Conservation (phyloP, 2,797 vertebrate species). For the Botia almorhae region DNA sequence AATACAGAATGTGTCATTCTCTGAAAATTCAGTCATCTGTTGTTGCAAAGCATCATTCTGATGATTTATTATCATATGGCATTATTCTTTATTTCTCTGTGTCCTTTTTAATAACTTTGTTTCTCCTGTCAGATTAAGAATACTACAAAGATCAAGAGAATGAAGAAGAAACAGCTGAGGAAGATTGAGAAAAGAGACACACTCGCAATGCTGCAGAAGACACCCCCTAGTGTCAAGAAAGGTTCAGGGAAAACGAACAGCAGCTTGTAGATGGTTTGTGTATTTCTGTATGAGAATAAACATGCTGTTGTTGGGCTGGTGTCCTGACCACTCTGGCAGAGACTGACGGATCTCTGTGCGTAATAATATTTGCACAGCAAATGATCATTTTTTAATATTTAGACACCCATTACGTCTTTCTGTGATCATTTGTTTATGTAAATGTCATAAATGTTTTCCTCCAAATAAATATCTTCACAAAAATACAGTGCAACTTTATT, state of each 20-base stretch:
- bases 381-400: not conserved
- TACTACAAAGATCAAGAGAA: slow-evolving; percentile 90
- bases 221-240: slow-evolving; percentile 62
- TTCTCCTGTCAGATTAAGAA: slow-evolving; percentile 84
- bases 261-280: not conserved
- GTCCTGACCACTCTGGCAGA: not conserved
- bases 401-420: not conserved
- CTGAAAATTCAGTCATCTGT: not conserved
- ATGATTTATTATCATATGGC: too few relatives aligned
- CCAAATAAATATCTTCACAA: not conserved
- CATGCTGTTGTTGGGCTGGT: too few relatives aligned
- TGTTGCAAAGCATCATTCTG: too few relatives aligned
- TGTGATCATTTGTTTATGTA: not conserved
- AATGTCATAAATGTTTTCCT: not conserved
- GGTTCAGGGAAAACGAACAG: slow-evolving; percentile 11
- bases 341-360: not conserved
- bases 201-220: slow-evolving; percentile 80
- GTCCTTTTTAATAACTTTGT: not conserved
- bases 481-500: not conserved
- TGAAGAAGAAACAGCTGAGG: slow-evolving; percentile 92
- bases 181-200: slow-evolving; percentile 92
- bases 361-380: slow-evolving; percentile 15
- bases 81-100: not conserved
- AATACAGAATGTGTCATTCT: slow-evolving; percentile 2
- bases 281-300: not conserved